Base-by-base conservation (phyloP, 2,888 invertebrate species). In the Leptopilina drosophilae region DNA sequence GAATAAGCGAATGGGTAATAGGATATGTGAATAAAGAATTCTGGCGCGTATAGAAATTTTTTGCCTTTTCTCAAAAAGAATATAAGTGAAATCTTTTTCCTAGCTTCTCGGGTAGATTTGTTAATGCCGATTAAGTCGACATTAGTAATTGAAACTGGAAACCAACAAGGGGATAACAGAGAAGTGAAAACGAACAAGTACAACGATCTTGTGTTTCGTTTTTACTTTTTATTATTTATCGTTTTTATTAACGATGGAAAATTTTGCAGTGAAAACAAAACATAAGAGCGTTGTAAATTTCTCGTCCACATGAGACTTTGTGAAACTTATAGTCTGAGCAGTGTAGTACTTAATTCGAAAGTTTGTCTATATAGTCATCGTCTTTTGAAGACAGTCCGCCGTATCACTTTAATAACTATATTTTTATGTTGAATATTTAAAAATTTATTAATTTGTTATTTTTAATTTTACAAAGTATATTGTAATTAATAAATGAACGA, bases 191-290 rank as follows among this genome's bases (percentile, higher is more conserved):
- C 56, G 9, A 56, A 56, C n/a, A 40, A 73, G 73, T n/a, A 56
- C 73, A 73, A 69, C 69, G 14, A 59, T 40, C 64, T 76, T 14
- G 62, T 64, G 64, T n/a, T 82, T 82, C 73, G 82, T 83, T 83
- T 84, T 84, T 83, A 81, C 77, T 83, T 33, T 33, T 33, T 33
- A 33, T 33, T 33, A 33, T 33, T 33, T 33, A 33, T 33, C 33
- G 33, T 33, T 33, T 33, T 33, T 33, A 33, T 33, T 33, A 33
- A 33, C 33, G 33, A 33, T 33, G 84, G 80, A 82, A 88, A 86
- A 88, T 86, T 89, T 89, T 89, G 86, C 88, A 88, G 87, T 84
- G 79, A 86, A 82, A 84, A 82, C 77, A 49, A 9, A 9, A 49
- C 11, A 49, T 49, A 79, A 84, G 85, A 87, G 1, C 33, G 33